Conservation (phyloP, 2,113 vertebrate genomes). For the Brevimyrus niger region DNA sequence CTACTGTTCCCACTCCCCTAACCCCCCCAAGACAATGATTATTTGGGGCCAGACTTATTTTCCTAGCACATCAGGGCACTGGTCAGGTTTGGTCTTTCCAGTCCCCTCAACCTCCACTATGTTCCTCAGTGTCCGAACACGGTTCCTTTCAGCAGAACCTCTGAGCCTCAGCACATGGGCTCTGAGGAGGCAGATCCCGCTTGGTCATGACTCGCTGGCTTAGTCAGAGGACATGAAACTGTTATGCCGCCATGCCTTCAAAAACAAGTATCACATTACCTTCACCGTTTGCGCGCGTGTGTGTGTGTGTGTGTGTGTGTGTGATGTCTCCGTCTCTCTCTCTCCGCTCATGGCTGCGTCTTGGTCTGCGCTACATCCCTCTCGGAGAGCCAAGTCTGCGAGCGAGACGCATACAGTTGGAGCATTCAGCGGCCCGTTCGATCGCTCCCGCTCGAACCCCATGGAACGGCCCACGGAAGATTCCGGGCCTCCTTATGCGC, state of each 20-base stretch:
- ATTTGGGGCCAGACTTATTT: background rate
- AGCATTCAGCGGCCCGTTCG: constrained; percentile 17
- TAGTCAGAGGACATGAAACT: background rate
- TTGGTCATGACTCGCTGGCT: background rate
- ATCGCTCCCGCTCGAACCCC: constrained; percentile 23
- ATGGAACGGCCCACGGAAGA: background rate
- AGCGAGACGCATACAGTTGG: background rate
- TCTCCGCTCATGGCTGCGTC: background rate
- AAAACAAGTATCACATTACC: constrained; percentile 5
- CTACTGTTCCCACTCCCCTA: background rate
- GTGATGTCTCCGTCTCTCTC: background rate
- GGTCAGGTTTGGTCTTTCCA: background rate
- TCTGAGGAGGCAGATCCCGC: background rate
- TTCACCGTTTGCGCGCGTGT: background rate
- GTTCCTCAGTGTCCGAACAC: background rate
- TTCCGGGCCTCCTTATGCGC: background rate
- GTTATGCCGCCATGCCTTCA: background rate
- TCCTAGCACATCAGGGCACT: background rate
- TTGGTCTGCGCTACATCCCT: background rate
- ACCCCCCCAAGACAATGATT: background rate
- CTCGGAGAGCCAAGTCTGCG: background rate
- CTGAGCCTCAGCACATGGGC: background rate
- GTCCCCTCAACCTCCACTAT: background rate
- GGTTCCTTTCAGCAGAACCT: background rate
- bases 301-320: background rate